Evolutionary conservation across 2,797 vertebrate genomes (phyloP).

Genomic region (Cossypha polioptera): DNA sequence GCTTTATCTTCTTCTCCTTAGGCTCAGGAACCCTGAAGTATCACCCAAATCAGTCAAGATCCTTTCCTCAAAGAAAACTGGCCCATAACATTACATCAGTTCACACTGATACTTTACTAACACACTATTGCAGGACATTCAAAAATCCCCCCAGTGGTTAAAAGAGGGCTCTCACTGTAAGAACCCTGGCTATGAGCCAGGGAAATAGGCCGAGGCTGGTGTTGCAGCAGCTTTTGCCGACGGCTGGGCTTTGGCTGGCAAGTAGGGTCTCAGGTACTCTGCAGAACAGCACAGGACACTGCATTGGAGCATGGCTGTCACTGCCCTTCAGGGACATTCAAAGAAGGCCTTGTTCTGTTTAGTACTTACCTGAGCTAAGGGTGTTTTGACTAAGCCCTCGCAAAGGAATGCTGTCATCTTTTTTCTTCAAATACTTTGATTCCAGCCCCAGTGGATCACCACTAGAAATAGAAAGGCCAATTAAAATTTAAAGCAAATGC

Average conservation of each 20-base stretch:
- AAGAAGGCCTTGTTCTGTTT: background rate
- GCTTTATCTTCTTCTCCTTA: background rate
- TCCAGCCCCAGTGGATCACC: slow-evolving; percentile 82
- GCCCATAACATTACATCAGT: background rate
- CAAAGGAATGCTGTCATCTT: slow-evolving; percentile 87
- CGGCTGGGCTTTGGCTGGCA: background rate
- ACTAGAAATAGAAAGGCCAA: slow-evolving; percentile 56
- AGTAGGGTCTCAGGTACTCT: slow-evolving; percentile 70
- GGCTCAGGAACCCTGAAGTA: background rate
- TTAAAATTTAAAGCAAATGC: background rate
- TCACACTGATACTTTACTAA: background rate
- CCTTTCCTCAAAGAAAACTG: background rate
- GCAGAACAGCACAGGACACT: background rate
- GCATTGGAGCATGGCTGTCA: fast-evolving
- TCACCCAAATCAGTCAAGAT: background rate
- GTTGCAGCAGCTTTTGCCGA: slow-evolving; percentile 48
- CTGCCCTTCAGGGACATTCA: fast-evolving
- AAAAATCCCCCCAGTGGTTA: background rate
- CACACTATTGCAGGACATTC: background rate
- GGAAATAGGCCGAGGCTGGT: slow-evolving; percentile 84
- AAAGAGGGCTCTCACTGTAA: background rate
- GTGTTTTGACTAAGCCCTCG: slow-evolving; percentile 81
- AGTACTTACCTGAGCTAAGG: slow-evolving; percentile 72
- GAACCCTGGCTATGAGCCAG: slow-evolving; percentile 69
- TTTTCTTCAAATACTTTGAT: slow-evolving; percentile 88